Evolutionary conservation across 2,797 vertebrate genomes (phyloP), one percentile per base, ranked within the genome.

Genomic region (Melanotaenia pygmaea): DNA sequence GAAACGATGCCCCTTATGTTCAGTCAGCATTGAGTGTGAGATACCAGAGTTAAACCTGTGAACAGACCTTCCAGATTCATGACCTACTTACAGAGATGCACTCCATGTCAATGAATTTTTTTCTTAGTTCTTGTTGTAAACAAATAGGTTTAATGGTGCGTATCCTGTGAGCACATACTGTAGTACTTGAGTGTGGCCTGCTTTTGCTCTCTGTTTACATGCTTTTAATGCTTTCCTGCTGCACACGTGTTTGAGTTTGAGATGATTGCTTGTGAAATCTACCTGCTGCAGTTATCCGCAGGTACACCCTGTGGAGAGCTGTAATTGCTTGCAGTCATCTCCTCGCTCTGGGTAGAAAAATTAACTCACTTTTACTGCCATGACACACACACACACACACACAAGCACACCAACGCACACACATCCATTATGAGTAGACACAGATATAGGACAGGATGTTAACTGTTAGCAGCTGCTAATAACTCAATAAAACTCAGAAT

Each of bases 251-350:
- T 73, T 77, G 61, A 40, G 38, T 40, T 40, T 57, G 4, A 37
- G 77, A 84, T 82, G 76, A 59, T 35, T 70, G 74, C 86, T 82
- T 71, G 79, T 93, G 83, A 92, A 92, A 85, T 79, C 84, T 75
- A 76, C 79, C 76, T 59, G 66, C 82, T 74, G 30, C 69, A 89
- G 80, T 90, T 93, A 90, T 87, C 91, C 83, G 86, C 76, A 89
- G 72, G 77, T 73, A 69, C 68, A 67, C 87, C 81, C 84, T 57
- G 79, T 51, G 65, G 84, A 88, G 83, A 1, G 5, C 8, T 35
- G 30, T 86, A 86, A 90, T 86, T 61, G 78, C 76, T 89, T 63
- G 38, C 84, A 82, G 84, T 77, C 79, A 76, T 84, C 71, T 83
- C 74, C 74, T 79, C 82, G 57, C 57, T 76, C 70, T 70, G 64